Conservation (phyloP, 2,797 vertebrate species). For the Pseudochaenichthys georgianus region DNA sequence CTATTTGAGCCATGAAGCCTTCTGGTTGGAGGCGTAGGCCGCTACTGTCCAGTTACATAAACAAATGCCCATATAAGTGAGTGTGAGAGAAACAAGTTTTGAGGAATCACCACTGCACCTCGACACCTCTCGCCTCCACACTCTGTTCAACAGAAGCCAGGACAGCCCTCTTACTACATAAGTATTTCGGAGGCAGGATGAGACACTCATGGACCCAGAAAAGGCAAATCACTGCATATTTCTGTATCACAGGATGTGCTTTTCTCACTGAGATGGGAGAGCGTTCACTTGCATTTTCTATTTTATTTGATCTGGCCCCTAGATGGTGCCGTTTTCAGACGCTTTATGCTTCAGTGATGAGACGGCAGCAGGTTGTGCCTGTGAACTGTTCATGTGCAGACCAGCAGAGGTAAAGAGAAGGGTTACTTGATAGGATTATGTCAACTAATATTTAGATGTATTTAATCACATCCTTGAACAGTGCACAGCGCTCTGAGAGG, state of each 20-base stretch:
- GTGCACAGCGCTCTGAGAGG: no score
- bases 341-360: not conserved
- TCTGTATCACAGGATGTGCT: slow-evolving; percentile 56
- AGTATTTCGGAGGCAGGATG: slow-evolving; percentile 40
- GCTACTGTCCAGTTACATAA: slow-evolving; percentile 70
- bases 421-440: slow-evolving; percentile 11
- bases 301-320: slow-evolving; percentile 45
- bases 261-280: slow-evolving; percentile 18
- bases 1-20: slow-evolving; percentile 24
- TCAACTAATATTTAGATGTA: no score
- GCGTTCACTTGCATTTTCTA: not conserved
- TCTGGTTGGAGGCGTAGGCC: slow-evolving; percentile 62
- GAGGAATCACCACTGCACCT: slow-evolving; percentile 63
- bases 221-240: slow-evolving; percentile 27
- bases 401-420: slow-evolving; percentile 6
- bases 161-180: slow-evolving; percentile 55
- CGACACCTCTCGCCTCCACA: slow-evolving; percentile 42
- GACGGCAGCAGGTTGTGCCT: slow-evolving; percentile 19
- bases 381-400: not conserved
- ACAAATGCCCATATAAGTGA: slow-evolving; percentile 71
- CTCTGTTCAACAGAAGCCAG: slow-evolving; percentile 38
- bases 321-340: slow-evolving; percentile 75
- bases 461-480: no score
- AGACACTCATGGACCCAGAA: slow-evolving; percentile 24
- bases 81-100: slow-evolving; percentile 40